Evolutionary conservation across 2,113 vertebrate genomes (phyloP), one percentile per base, ranked within the genome.

Genomic region (Corvus cornix): DNA sequence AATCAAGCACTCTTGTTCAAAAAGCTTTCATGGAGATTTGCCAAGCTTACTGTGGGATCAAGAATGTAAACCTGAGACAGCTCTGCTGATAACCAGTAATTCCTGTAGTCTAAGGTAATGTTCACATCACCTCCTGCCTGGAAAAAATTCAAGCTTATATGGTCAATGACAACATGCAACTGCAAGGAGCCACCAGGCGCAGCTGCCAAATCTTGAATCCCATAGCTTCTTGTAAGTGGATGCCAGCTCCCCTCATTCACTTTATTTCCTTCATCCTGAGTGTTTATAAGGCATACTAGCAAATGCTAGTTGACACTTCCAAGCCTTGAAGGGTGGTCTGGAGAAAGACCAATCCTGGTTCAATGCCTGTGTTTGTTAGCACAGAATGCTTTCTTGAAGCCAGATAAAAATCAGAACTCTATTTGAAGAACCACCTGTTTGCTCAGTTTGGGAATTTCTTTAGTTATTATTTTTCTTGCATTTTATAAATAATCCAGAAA

Each of bases 101-200:
- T 97, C 87, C 83, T 97, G 85, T 93, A 93, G 92, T 96, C 69
- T 81, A 94, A 96, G 93, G 91, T 86, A 72, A 64, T 95, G 94
- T 93, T 97, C 93, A 86, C 78, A 90, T 93, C 92, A 97, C 92
- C 96, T 97, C 90, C 75, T 88, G 53, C 92, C 92, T 98, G 97
- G 96, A 96, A 92, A 48, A 59, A 56, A 51, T 96, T 97, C 96
- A 97, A 64, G 56, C 59, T 67, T 88, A 31, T 66, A 21, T 51
- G 67, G 46, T 79, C 83, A 96, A 90, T 85, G 87, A 89, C 89
- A 98, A 90, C 78, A 78, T 10, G 49, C 88, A 87, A 46, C 56
- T 79, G 28, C 51, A 85, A 96, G 72, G 53, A 96, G 31, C 31
- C 75, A 89, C 55, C 51, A 67, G 58, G 48, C 87, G 15, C 84